Base-by-base conservation (phyloP, 2,113 vertebrate genomes). In the Syrmaticus mikado region DNA sequence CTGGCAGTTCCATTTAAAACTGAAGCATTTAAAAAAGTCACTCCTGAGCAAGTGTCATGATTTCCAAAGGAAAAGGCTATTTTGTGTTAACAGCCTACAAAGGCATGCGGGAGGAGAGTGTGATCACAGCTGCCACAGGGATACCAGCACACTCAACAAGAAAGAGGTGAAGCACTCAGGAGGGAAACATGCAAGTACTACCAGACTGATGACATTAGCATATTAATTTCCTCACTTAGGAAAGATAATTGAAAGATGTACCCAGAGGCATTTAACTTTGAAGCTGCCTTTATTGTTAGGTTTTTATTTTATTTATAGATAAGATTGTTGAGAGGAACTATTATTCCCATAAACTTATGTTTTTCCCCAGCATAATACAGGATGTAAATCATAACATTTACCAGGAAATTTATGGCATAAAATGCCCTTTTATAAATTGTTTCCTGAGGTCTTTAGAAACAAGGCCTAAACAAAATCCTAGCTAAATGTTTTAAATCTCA, bases 1-100 rank as follows among this genome's bases (percentile, higher is more conserved):
- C 50, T 94, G 94, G 92, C 89, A 91, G 60, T 48, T 96, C 84
- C 92, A 87, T 92, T 80, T 84, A 66, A 72, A 92, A 92, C 14
- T 93, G 72, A 95, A 87, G 28, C 66, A 41, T 88, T 67, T 93
- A 87, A 66, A 79, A 90, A 88, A 81, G 86, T 93, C 48, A 82
- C 66, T 91, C 72, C 21, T 62, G 41, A 72, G 38, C 55, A 77
- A 89, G 46, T 89, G 57, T 53, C 62, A 85, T 67, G 41, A 79
- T 93, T 79, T 84, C 46, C 65, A 32, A 55, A 82, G 76, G n/a
- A 94, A 89, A 95, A 79, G 18, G 20, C 36, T 81, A 57, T 38
- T 95, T 91, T 80, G 8, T 76, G 28, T 94, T 92, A 90, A 74
- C 6, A 71, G 38, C 79, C 38, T 82, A 20, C 18, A 45, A 4